A percentile compares a stretch with the other conserved stretches of the same genome.
Conservation (phyloP, 2,113 vertebrate genomes). For the Melospiza georgiana region DNA sequence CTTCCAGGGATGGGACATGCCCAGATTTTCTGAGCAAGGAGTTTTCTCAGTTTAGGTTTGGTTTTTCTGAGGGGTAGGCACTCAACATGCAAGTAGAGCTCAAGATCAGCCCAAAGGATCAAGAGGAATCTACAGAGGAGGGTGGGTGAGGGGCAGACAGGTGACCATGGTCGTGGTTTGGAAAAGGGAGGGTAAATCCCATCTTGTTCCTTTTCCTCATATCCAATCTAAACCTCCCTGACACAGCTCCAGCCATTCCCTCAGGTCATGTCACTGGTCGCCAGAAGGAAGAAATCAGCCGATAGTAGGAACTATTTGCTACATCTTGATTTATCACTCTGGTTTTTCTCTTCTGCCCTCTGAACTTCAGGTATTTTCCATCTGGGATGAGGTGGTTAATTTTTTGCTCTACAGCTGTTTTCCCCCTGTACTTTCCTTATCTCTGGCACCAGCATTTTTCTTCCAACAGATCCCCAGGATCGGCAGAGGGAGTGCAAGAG, state of each 20-base stretch:
- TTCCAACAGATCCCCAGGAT: not conserved
- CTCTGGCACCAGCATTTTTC: not conserved
- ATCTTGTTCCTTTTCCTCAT: not conserved
- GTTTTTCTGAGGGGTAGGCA: not conserved
- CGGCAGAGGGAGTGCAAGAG: constrained; percentile 63
- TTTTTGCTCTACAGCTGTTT: not conserved
- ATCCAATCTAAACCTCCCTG: not conserved
- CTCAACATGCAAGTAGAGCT: not conserved
- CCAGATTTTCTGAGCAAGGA: not conserved
- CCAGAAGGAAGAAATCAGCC: not conserved
- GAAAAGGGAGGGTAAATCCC: not conserved
- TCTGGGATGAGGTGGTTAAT: not conserved
- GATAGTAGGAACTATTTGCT: not conserved
- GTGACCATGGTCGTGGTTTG: not conserved
- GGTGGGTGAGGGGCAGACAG: not conserved
- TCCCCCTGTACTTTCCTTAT: not conserved
- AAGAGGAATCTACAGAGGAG: not conserved
- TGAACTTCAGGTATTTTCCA: not conserved
- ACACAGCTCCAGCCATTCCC: not conserved
- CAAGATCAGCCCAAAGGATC: not conserved
- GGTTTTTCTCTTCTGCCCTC: not conserved
- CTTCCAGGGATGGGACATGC: not conserved
- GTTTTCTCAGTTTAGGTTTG: not conserved
- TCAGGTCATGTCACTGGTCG: not conserved
- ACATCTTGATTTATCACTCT: not conserved